A percentile compares a stretch with the other conserved stretches of the same genome.
phyloP scores from a whole-genome alignment of 2,113 vertebrate species.

The Ailurus styani region DNA sequence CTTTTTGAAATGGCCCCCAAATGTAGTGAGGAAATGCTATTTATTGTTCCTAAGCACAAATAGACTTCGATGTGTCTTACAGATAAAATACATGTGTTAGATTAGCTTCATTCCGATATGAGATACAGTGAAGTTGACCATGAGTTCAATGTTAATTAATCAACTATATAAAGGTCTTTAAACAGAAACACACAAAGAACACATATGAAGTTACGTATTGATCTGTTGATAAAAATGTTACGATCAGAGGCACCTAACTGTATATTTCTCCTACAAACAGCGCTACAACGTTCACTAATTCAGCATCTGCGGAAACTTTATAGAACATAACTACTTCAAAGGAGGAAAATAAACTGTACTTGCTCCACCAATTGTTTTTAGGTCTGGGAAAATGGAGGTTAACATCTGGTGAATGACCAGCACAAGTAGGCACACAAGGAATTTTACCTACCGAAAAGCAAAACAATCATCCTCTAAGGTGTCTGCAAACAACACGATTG shows the following conservation, averaged over 20 bases:
- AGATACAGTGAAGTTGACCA: not conserved
- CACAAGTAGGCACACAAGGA: not conserved
- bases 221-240: not conserved
- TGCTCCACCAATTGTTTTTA: not conserved
- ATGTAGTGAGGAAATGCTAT: not conserved
- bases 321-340: not conserved
- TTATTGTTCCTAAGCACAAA: not conserved
- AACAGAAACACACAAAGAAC: not conserved
- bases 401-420: not conserved
- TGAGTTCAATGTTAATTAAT: not conserved
- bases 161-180: not conserved
- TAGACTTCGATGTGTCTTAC: not conserved
- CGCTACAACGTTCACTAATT: not conserved
- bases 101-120: not conserved
- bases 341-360: not conserved
- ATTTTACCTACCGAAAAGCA: slow-evolving; percentile 24
- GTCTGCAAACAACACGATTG: slow-evolving; percentile 70
- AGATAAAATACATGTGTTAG: not conserved
- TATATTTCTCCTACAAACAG: not conserved
- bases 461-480: slow-evolving; percentile 62
- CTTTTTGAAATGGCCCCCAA: not conserved
- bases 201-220: not conserved
- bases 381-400: not conserved
- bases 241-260: not conserved
- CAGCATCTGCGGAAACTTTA: not conserved